Conservation (phyloP, 2,113 vertebrate genomes). For the Rhabdomys dilectus region DNA sequence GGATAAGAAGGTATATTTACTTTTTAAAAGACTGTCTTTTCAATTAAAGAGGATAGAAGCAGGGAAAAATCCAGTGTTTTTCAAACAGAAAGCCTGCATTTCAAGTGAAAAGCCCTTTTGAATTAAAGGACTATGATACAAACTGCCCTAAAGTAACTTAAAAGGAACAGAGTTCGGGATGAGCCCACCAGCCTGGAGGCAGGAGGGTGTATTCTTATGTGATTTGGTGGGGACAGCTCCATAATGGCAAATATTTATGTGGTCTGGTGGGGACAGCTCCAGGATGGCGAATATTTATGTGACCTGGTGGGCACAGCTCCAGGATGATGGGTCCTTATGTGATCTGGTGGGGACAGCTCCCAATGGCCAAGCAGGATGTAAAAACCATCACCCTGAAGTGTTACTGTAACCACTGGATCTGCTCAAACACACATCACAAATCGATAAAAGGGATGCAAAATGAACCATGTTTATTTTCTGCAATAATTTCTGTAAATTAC, state of each 20-base stretch:
- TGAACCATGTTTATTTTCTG: conserved; percentile 88
- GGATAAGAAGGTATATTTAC: background rate
- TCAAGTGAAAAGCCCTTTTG: background rate
- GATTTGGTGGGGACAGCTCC: accelerated
- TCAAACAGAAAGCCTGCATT: background rate
- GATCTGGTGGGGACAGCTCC: background rate
- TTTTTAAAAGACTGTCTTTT: background rate
- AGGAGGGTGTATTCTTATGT: background rate
- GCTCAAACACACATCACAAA: background rate
- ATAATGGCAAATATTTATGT: too few species aligned
- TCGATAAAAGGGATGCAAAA: conserved; percentile 68
- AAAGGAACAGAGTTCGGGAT: background rate
- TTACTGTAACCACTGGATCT: background rate
- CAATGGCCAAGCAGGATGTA: background rate
- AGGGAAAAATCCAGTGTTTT: background rate
- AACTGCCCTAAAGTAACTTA: background rate
- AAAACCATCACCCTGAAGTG: background rate
- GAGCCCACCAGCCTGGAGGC: background rate
- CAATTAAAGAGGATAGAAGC: background rate
- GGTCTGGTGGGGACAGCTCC: accelerated
- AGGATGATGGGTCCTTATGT: too few species aligned
- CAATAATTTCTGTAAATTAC: conserved; percentile 87
- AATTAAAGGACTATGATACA: background rate
- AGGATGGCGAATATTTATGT: background rate
- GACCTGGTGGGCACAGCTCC: too few species aligned